Percentiles rank a stretch among this genome's conserved stretches.
These are phyloP conservation scores for Typhlichthys subterraneus DNA, from an alignment of 2,797 vertebrate species.

Conservation along the genomic window DNA sequence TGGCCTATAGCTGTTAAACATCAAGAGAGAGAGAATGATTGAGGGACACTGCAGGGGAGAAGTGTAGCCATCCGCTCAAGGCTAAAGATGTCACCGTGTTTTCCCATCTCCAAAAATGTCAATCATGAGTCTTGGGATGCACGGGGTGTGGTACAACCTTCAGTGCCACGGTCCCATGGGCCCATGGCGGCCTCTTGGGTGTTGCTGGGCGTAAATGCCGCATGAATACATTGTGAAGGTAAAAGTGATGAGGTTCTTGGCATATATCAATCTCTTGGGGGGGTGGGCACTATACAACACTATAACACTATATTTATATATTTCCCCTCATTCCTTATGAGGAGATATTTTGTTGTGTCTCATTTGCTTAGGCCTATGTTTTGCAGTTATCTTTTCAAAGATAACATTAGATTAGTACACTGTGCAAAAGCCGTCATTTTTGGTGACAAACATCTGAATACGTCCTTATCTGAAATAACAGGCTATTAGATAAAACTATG, in stretches of 20 bases:
- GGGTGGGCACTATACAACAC: too few species aligned
- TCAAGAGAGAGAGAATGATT: neutral
- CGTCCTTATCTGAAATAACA: too few species aligned
- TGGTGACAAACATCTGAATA: too few species aligned
- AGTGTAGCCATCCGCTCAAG: slow-evolving; percentile 49
- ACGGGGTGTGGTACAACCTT: slow-evolving; percentile 56
- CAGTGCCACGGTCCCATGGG: slow-evolving; percentile 42
- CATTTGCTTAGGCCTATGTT: too few species aligned
- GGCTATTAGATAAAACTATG: too few species aligned
- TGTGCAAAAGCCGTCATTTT: too few species aligned
- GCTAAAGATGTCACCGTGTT: slow-evolving; percentile 45
- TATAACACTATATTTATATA: neutral
- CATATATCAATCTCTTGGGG: slow-evolving; percentile 7
- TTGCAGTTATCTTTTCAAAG: too few species aligned
- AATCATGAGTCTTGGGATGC: slow-evolving; percentile 49
- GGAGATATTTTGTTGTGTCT: neutral
- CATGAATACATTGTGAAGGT: slow-evolving; percentile 55
- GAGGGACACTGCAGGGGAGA: slow-evolving; percentile 30
- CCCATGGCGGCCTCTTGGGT: slow-evolving; percentile 36
- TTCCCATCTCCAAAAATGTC: slow-evolving; percentile 64
- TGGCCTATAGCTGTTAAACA: too few species aligned
- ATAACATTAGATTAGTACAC: too few species aligned
- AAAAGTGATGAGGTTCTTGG: slow-evolving; percentile 34
- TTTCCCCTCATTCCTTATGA: neutral
- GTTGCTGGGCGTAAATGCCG: slow-evolving; percentile 53